A percentile compares a stretch with the other conserved stretches of the same genome.
phyloP scores from a whole-genome alignment of 2,797 vertebrate species.

The Mus caroli region DNA sequence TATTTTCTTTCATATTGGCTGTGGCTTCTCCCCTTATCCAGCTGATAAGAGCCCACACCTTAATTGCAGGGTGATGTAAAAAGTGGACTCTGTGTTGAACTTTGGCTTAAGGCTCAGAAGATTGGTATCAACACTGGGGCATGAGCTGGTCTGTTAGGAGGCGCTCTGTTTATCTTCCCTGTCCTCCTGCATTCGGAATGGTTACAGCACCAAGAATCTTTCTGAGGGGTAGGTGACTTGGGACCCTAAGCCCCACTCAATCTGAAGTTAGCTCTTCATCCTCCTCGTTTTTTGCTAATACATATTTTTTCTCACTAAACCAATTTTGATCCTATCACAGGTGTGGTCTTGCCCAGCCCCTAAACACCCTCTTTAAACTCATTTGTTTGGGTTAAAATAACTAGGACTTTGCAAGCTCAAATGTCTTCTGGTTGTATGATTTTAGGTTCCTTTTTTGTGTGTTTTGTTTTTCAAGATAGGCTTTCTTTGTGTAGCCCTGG shows the following conservation, averaged over 20 bases:
- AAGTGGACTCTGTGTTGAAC: constrained; percentile 57
- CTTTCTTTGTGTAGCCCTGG: background rate
- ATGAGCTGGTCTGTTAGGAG: background rate
- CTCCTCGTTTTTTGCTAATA: background rate
- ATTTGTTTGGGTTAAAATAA: constrained; percentile 28
- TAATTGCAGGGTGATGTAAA: constrained; percentile 61
- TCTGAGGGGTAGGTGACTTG: background rate
- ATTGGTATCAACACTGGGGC: background rate
- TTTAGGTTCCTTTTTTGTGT: background rate
- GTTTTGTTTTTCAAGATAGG: background rate
- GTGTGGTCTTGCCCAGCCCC: background rate
- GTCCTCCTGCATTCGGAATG: background rate
- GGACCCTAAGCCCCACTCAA: background rate
- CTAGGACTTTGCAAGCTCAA: constrained; percentile 29
- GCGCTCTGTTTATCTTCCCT: constrained; percentile 13
- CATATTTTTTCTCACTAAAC: background rate
- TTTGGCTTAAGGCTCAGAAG: constrained; percentile 64
- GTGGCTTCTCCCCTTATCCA: constrained; percentile 22
- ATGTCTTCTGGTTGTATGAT: background rate
- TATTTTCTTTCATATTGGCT: constrained; percentile 22
- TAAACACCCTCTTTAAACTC: constrained; percentile 27
- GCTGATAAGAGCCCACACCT: constrained; percentile 63
- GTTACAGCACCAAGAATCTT: background rate
- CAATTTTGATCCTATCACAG: background rate
- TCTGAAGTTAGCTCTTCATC: background rate